Evolutionary conservation across 2,888 invertebrate species (phyloP), one percentile per base, ranked within the genome.

Genomic region (Apotomis capreana): DNA sequence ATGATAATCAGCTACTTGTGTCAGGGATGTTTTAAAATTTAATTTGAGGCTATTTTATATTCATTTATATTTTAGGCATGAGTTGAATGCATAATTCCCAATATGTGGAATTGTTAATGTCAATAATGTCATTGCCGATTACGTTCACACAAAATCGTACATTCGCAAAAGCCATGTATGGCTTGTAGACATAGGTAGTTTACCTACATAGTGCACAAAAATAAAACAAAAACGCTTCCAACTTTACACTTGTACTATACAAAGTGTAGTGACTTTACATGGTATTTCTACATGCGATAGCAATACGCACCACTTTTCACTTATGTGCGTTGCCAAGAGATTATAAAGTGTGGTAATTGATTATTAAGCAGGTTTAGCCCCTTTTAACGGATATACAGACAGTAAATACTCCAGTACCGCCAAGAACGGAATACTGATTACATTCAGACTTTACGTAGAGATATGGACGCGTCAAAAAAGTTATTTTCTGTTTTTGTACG

Each of bases 291-390:
- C 72, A 72, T 68, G 58, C 57, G 65, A 60, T 51, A 46, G 52
- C n/a, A 54, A 67, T 60, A 57, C 59, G 65, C 46, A 58, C 62
- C 13, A 68, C 58, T 68, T 72, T 72, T 72, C 72, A 72, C 62
- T 59, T 62, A 68, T 68, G 58, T 40, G 62, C 72, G 68, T 46
- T 58, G 40, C 57, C 55, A 52, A 68, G 61, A 62, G 71, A 72
- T 72, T 72, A 62, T 68, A 63, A 49, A 26, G 70, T 70, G 67
- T 68, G 61, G 70, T 70, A 74, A 74, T 67, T 70, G 70, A 73
- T 70, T 70, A 73, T 65, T 37, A 70, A 73, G 61, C 70, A 65
- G 70, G 55, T 61, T 65, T 61, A 61, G 51, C 52, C 46, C 44
- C 54, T 57, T 63, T 72, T 68, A 68, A 59, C 49, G 57, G 68